phyloP scores from a whole-genome alignment of 2,888 invertebrate genomes.

The Drosophila seclusa region DNA sequence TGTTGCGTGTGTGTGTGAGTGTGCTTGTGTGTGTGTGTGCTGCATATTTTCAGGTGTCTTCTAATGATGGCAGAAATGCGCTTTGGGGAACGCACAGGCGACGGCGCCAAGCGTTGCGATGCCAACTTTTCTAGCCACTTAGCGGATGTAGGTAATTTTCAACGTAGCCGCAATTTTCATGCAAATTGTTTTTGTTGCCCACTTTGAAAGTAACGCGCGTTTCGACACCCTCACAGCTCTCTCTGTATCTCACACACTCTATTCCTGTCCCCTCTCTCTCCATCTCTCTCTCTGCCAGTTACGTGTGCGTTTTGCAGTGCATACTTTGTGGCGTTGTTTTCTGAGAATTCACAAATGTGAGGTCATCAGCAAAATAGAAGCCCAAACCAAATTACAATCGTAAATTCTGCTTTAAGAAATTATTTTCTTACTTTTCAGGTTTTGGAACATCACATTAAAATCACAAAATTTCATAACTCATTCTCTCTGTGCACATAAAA shows the following conservation, averaged over 20 bases:
- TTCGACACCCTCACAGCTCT: not conserved
- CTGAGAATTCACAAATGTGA: conserved; percentile 30
- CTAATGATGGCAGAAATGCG: conserved; percentile 74
- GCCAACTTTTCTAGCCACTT: conserved; percentile 53
- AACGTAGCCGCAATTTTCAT: conserved; percentile 69
- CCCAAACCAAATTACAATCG: not conserved
- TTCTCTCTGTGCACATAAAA: not conserved
- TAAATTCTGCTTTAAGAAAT: not conserved
- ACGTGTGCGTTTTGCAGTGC: conserved; percentile 16
- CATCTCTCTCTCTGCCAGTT: not conserved
- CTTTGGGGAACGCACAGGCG: conserved; percentile 46
- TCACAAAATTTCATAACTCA: not conserved
- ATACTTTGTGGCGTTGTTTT: conserved; percentile 32
- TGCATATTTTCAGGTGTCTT: conserved; percentile 65
- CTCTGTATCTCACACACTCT: not conserved
- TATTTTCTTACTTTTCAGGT: not conserved
- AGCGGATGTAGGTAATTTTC: conserved; percentile 71
- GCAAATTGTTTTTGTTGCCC: conserved; percentile 65
- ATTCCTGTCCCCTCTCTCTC: not conserved
- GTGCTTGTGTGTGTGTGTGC: not conserved
- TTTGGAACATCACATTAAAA: not conserved
- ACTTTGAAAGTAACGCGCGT: conserved; percentile 35
- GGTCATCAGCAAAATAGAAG: conserved; percentile 33
- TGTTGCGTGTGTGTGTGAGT: conserved; percentile 4
- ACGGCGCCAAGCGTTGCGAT: conserved; percentile 11